Conservation (phyloP, 2,113 vertebrate species). For the Dasypus novemcinctus region DNA sequence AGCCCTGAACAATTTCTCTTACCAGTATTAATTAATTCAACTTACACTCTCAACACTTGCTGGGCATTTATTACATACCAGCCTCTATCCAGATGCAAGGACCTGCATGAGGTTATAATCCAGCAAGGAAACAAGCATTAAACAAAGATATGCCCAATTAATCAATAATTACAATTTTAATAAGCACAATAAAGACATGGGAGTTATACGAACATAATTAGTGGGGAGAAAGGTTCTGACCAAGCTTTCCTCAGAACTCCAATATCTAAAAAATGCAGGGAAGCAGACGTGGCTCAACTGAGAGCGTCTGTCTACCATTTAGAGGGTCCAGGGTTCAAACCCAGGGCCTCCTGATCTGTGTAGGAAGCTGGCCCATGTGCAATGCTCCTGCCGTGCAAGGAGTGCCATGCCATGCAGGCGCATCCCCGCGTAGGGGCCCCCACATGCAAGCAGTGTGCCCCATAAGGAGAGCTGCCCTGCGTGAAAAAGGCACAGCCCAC, state of each 20-base stretch:
- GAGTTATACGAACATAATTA: constrained; percentile 1
- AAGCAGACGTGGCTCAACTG: too few relatives aligned
- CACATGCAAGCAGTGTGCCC: too few relatives aligned
- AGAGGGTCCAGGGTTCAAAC: too few relatives aligned
- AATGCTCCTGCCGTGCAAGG: too few relatives aligned
- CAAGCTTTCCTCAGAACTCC: not conserved
- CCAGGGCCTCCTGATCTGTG: too few relatives aligned
- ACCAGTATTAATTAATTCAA: not conserved
- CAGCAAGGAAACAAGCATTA: not conserved
- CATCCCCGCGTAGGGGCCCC: too few relatives aligned
- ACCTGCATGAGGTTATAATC: not conserved
- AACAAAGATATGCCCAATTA: not conserved
- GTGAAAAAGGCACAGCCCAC: too few relatives aligned
- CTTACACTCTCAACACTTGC: not conserved
- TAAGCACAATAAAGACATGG: not conserved
- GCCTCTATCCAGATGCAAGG: not conserved
- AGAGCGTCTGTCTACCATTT: too few relatives aligned
- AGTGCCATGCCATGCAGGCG: too few relatives aligned
- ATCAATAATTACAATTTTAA: not conserved
- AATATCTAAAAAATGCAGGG: not conserved
- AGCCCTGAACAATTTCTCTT: not conserved
- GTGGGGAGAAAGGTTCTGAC: not conserved
- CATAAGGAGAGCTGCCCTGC: too few relatives aligned
- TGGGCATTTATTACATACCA: not conserved
- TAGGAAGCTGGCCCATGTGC: too few relatives aligned